Evolutionary conservation across 2,888 invertebrate species (phyloP).

Genomic region (Lathronympha strigana): DNA sequence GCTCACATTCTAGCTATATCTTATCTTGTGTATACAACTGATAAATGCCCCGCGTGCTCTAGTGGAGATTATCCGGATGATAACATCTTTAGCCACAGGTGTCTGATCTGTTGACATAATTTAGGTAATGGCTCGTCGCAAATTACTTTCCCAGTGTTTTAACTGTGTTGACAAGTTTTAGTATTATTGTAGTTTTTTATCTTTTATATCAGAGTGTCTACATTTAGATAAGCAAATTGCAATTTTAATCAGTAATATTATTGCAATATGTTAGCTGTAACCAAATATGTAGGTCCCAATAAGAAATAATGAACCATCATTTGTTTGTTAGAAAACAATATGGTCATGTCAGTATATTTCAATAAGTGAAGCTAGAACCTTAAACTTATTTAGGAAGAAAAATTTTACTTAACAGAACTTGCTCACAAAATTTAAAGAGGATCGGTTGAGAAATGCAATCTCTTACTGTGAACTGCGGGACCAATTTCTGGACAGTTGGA

Average conservation of each 20-base stretch:
- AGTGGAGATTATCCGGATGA: slow-evolving; percentile 34
- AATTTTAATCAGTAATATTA: background rate
- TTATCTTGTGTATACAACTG: slow-evolving; percentile 41
- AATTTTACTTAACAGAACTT: no score
- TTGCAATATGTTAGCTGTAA: background rate
- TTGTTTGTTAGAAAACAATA: no score
- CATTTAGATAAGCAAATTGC: background rate
- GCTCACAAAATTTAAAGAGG: no score
- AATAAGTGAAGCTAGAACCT: no score
- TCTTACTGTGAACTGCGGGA: no score
- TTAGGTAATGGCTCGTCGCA: background rate
- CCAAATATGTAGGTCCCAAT: no score
- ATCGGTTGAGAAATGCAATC: no score
- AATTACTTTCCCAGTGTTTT: slow-evolving; percentile 5
- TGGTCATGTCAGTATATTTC: no score
- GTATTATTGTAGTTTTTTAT: background rate
- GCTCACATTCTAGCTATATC: slow-evolving; percentile 15
- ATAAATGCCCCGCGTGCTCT: slow-evolving; percentile 19
- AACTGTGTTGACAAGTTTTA: background rate
- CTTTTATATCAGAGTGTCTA: no score
- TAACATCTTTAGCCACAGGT: slow-evolving; percentile 25
- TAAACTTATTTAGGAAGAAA: no score
- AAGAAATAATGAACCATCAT: no score
- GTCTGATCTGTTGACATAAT: slow-evolving; percentile 19
- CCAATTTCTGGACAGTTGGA: no score